These are phyloP conservation scores for Oreochromis mossambicus DNA, from an alignment of 2,797 vertebrate species.

Conservation along the genomic window DNA sequence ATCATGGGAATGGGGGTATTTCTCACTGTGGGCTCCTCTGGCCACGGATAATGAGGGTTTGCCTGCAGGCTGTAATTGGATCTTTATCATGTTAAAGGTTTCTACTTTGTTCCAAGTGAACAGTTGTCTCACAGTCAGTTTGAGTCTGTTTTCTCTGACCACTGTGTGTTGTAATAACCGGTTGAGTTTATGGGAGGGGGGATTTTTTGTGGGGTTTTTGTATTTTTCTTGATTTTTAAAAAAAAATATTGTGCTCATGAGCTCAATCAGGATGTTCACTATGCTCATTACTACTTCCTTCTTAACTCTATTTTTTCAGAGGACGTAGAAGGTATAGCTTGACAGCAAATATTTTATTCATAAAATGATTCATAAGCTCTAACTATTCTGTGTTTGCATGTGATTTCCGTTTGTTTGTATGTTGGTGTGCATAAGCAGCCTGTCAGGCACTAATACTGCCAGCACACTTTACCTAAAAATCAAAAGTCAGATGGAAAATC, in stretches of 20 bases:
- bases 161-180: not conserved
- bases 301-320: not conserved
- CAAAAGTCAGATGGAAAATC: slow-evolving; percentile 57
- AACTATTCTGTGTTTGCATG: not conserved
- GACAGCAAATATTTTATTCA: not conserved
- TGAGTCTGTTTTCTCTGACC: slow-evolving; percentile 5
- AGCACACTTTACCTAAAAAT: slow-evolving; percentile 30
- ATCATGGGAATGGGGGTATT: slow-evolving; percentile 45
- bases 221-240: not conserved
- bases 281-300: not conserved
- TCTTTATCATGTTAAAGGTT: slow-evolving; percentile 60
- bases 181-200: not conserved
- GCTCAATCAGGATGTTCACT: not conserved
- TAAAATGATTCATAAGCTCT: not conserved
- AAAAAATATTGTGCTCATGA: not conserved
- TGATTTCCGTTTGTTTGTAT: not conserved
- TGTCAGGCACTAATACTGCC: slow-evolving; percentile 20
- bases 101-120: slow-evolving; percentile 36
- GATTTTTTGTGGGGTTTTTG: not conserved
- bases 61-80: slow-evolving; percentile 64
- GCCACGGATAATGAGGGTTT: slow-evolving; percentile 55
- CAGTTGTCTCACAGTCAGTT: slow-evolving; percentile 29
- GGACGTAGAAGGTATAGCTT: not conserved
- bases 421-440: not conserved
- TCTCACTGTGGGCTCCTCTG: slow-evolving; percentile 44